Base-by-base conservation (phyloP, 2,797 vertebrate species). In the Lateolabrax maculatus region DNA sequence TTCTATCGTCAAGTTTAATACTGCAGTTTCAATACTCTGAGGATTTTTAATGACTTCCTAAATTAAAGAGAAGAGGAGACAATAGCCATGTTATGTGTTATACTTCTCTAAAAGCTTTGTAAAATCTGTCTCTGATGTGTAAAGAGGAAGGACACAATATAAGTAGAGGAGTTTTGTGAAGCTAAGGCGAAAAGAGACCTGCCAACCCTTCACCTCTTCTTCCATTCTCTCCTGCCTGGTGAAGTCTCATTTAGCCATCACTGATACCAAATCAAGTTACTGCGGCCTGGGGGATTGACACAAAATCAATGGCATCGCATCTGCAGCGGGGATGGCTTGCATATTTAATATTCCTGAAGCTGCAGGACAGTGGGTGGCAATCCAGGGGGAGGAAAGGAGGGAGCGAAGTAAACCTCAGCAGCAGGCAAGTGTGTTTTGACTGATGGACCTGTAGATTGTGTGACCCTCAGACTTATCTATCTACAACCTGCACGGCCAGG, bases 391-490 rank as follows among this genome's bases (percentile, higher is more conserved):
- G 67, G 34, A n/a, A 51, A 4, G 36, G 19, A 57, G 37, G 56
- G 13, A 31, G 65, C 31, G 36, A 37, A 57, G 66, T 63, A 52
- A 60, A 58, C 18, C 71, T 75, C 80, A 64, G 85, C 52, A 34
- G 71, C 9, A 3, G 46, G 68, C 25, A 49, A 62, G 49, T 52
- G 76, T 62, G 66, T 77, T 87, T 80, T 89, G 81, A 85, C 74
- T 82, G 90, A 90, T 79, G 70, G 72, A 57, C 67, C 36, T 4
- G 18, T 31, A 86, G 91, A 90, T 89, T 55, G 43, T 80, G 91
- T 78, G 86, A 93, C 81, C 85, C 73, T 79, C 57, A 57, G 67
- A 81, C 71, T 92, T 90, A 92, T 90, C 86, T 92, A 25, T 58
- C 71, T 56, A 57, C 51, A 67, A 67, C 75, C 76, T 51, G 19